A percentile compares a stretch with the other conserved stretches of the same genome.
Conservation (phyloP, 92 coral and sea anemone genomes). For the Paramuricea clavata region DNA sequence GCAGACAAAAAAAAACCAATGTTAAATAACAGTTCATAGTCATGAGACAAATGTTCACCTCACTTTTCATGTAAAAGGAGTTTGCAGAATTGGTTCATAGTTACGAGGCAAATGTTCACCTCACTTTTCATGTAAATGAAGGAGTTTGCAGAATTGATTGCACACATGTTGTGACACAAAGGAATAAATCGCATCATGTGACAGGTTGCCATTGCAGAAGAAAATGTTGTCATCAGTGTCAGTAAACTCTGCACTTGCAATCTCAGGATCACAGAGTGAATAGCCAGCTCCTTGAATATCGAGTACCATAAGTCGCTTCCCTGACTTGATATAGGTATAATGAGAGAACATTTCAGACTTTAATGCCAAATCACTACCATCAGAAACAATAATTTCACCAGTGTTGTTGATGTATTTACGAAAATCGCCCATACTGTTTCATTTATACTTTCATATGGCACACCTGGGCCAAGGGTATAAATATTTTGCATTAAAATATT, state of each 20-base stretch:
- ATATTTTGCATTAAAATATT: too few relatives aligned
- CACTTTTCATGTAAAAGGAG: too few relatives aligned
- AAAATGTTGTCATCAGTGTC: neutral
- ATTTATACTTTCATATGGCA: too few relatives aligned
- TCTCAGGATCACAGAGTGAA: neutral
- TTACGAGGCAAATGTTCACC: too few relatives aligned
- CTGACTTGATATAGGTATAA: neutral
- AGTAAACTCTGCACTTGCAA: neutral
- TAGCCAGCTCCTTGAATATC: conserved; percentile 1
- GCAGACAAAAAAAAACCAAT: too few relatives aligned
- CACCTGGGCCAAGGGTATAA: too few relatives aligned
- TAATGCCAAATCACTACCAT: neutral
- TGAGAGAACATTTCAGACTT: neutral
- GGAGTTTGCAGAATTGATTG: neutral
- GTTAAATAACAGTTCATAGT: neutral
- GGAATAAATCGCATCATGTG: too few relatives aligned
- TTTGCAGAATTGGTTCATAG: too few relatives aligned
- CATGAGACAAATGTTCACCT: neutral
- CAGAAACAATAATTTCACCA: neutral
- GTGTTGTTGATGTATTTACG: conserved; percentile 15
- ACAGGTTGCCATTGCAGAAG: neutral
- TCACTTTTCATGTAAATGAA: neutral
- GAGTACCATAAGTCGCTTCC: neutral
- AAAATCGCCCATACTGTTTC: too few relatives aligned
- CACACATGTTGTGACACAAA: too few relatives aligned